Evolutionary conservation across 2,113 vertebrate genomes (phyloP).

Genomic region (Danio rerio): DNA sequence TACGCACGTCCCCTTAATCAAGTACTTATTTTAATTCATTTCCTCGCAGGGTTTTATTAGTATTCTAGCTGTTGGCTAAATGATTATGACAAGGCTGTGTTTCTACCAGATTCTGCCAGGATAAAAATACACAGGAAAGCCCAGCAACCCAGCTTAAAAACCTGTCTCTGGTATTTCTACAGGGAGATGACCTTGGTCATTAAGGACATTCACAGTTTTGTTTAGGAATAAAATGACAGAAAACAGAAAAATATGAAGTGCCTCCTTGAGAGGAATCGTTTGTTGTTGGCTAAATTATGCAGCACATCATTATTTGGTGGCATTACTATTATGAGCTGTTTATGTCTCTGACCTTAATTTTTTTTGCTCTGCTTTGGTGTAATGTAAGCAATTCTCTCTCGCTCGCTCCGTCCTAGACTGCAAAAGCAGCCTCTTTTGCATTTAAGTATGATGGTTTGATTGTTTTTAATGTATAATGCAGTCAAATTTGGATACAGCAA

Average conservation of each 20-base stretch:
- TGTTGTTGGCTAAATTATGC: conserved; percentile 47
- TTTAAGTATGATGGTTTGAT: conserved; percentile 30
- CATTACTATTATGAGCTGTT: conserved; percentile 46
- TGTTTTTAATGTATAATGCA: conserved; percentile 21
- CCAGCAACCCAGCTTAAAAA: conserved; percentile 53
- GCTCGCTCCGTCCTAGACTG: not conserved
- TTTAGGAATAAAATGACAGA: conserved; percentile 57
- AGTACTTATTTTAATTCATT: conserved; percentile 64
- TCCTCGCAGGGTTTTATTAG: conserved; percentile 63
- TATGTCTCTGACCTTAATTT: conserved; percentile 53
- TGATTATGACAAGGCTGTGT: conserved; percentile 62
- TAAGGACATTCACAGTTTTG: conserved; percentile 56
- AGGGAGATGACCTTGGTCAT: conserved; percentile 57
- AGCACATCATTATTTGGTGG: conserved; percentile 29
- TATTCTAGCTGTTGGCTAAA: conserved; percentile 66
- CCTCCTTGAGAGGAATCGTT: conserved; percentile 41
- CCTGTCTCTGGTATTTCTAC: conserved; percentile 50
- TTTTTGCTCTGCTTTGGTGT: conserved; percentile 12
- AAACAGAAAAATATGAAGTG: conserved; percentile 50
- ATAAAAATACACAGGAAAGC: conserved; percentile 59
- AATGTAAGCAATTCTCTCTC: conserved; percentile 37
- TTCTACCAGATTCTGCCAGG: conserved; percentile 51
- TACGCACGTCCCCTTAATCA: conserved; percentile 59
- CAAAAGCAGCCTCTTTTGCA: conserved; percentile 20
- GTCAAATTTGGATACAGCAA: not conserved